Conservation (phyloP, 2,113 vertebrate species). For the Gallinago paraguaiae region DNA sequence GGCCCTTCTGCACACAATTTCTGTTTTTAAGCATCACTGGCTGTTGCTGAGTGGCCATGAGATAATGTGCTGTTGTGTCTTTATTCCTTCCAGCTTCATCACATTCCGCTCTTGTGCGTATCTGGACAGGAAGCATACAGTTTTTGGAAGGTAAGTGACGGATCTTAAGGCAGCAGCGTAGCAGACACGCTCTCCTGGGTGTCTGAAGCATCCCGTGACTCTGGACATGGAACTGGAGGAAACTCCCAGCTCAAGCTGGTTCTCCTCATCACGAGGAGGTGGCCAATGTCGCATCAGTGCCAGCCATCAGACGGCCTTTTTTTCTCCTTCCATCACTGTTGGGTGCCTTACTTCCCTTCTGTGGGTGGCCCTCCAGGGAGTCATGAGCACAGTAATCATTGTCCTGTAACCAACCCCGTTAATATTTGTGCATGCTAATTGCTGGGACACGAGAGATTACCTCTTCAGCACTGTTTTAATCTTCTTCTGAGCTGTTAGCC, state of each 20-base stretch:
- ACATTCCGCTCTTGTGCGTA: conserved; percentile 94
- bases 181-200: neutral
- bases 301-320: neutral
- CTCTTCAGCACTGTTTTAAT: conserved; percentile 1
- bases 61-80: neutral
- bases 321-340: neutral
- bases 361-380: neutral
- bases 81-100: conserved; percentile 84
- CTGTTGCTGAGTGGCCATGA: neutral
- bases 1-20: neutral
- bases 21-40: neutral
- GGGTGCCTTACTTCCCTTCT: neutral
- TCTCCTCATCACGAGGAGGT: neutral
- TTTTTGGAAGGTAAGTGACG: conserved; percentile 91
- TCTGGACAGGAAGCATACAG: conserved; percentile 92
- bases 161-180: neutral
- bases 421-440: conserved; percentile 36
- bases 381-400: neutral
- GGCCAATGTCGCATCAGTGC: neutral
- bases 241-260: neutral
- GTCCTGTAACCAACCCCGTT: neutral
- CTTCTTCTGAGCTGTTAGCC: neutral
- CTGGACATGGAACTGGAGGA: neutral
- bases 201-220: neutral
- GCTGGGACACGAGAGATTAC: neutral